Evolutionary conservation across 2,797 vertebrate species (phyloP).

Genomic region (Gymnodraco acuticeps): DNA sequence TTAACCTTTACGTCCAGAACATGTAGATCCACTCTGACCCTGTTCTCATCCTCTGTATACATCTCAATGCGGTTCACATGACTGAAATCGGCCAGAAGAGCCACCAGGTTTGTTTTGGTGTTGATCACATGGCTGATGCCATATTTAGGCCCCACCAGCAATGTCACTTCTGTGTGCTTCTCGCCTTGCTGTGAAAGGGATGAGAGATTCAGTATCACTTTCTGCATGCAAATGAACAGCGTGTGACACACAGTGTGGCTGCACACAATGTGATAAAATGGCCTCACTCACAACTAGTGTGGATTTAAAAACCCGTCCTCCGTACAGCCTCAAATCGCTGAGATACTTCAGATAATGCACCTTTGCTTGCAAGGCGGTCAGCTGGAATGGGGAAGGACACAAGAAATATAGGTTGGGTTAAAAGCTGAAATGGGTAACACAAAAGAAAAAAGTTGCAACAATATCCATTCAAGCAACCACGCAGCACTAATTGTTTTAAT

Average conservation of each 20-base stretch:
- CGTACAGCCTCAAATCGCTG: constrained; percentile 95
- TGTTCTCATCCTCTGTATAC: constrained; percentile 95
- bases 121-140: constrained; percentile 99
- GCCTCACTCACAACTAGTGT: constrained; percentile 90
- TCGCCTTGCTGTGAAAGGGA: constrained; percentile 92
- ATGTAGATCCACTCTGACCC: constrained; percentile 95
- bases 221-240: constrained; percentile 10
- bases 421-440: not conserved
- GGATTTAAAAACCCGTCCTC: constrained; percentile 97
- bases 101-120: constrained; percentile 97
- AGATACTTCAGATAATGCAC: constrained; percentile 99
- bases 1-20: constrained; percentile 97
- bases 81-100: constrained; percentile 97
- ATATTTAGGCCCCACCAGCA: constrained; percentile 96
- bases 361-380: constrained; percentile 97
- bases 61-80: constrained; percentile 99
- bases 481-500: constrained; percentile 9
- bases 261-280: not conserved
- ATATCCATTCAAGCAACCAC: constrained; percentile 10
- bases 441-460: constrained; percentile 4
- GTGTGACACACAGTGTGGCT: not conserved
- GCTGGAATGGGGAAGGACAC: constrained; percentile 76
- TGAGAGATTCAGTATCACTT: constrained; percentile 20
- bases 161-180: constrained; percentile 96
- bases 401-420: constrained; percentile 14